Conservation (phyloP, 2,888 invertebrate genomes). For the Malacosoma neustria region DNA sequence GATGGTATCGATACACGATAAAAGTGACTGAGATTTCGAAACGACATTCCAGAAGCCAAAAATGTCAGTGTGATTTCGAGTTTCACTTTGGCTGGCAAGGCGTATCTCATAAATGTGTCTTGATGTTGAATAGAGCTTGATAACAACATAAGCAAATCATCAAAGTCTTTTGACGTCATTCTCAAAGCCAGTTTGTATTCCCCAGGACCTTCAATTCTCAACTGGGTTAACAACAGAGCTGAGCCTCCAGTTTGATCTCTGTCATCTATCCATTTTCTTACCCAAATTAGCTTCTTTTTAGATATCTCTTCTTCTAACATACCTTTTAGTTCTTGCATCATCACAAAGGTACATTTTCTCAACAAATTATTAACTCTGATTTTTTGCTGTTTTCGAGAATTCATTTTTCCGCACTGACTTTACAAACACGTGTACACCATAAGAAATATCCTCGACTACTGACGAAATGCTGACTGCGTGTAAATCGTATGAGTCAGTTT, state of each 20-base stretch:
- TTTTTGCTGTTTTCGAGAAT: too few relatives aligned
- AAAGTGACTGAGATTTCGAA: conserved; percentile 18
- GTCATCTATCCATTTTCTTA: conserved; percentile 14
- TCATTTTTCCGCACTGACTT: too few relatives aligned
- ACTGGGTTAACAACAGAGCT: conserved; percentile 12
- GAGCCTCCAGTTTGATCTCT: conserved; percentile 15
- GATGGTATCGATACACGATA: conserved; percentile 18
- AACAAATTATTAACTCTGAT: background rate
- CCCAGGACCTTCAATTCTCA: conserved; percentile 12
- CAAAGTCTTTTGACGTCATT: conserved; percentile 15
- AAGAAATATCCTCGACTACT: too few relatives aligned
- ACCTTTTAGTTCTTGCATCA: background rate
- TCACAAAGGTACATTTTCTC: background rate
- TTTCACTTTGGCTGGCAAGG: conserved; percentile 24
- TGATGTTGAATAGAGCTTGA: conserved; percentile 17
- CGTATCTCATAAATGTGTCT: conserved; percentile 21
- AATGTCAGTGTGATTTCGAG: conserved; percentile 23
- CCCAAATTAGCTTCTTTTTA: conserved; percentile 15
- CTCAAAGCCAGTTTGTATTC: conserved; percentile 14
- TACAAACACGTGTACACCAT: too few relatives aligned
- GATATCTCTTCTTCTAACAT: background rate
- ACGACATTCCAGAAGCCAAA: conserved; percentile 22
- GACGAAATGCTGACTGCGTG: too few relatives aligned
- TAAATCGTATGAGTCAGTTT: too few relatives aligned
- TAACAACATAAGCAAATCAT: conserved; percentile 14